Conservation (phyloP, 2,113 vertebrate genomes). For the Thalassarche chlororhynchos region DNA sequence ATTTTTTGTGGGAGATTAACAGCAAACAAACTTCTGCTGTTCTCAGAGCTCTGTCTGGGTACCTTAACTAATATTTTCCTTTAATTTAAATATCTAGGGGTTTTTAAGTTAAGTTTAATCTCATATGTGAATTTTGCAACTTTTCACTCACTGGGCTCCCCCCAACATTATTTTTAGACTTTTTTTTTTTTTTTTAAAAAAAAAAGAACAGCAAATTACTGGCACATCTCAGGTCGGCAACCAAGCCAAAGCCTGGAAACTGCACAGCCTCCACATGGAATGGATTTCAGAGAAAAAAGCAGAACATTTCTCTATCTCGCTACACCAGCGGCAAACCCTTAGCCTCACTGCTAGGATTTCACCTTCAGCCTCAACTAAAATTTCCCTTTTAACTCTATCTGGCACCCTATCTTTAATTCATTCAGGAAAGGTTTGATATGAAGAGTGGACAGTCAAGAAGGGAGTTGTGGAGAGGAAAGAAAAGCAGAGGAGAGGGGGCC, state of each 20-base stretch:
- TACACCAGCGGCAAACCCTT: neutral
- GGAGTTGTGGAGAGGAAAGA: neutral
- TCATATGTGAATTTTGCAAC: neutral
- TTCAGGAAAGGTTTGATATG: neutral
- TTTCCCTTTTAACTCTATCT: neutral
- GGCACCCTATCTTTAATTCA: neutral
- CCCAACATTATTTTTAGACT: neutral
- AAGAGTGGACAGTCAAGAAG: neutral
- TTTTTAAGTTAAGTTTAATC: neutral
- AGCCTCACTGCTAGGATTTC: neutral
- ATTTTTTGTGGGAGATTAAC: neutral
- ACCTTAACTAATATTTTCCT: neutral
- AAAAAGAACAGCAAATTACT: neutral
- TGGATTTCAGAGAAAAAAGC: neutral
- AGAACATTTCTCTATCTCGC: neutral
- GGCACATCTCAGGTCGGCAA: neutral
- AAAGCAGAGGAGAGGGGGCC: neutral
- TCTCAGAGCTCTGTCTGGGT: neutral
- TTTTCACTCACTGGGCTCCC: neutral
- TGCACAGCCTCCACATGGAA: neutral
- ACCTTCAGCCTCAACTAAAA: neutral
- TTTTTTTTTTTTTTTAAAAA: neutral
- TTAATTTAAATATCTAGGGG: neutral
- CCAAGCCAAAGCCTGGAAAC: neutral
- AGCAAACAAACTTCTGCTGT: neutral